phyloP scores from a whole-genome alignment of 1,140 invertebrate species.

The Drosophila miranda region DNA sequence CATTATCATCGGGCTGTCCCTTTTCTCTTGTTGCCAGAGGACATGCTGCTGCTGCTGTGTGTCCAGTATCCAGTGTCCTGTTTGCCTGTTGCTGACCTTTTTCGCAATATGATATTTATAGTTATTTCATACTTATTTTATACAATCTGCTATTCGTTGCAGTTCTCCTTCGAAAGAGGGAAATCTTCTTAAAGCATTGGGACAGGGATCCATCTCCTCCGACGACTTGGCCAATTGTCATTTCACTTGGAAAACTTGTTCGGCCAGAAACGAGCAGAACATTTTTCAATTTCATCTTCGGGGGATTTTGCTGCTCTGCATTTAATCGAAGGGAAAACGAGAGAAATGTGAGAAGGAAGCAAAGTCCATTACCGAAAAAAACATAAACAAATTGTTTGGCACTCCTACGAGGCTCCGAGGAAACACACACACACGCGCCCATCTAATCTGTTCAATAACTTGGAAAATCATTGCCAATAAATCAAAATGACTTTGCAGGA shows the following conservation, averaged over 20 bases:
- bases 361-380: conserved; percentile 39
- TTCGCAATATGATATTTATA: conserved; percentile 77
- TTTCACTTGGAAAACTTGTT: conserved; percentile 72
- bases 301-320: conserved; percentile 50
- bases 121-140: conserved; percentile 78
- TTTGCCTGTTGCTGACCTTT: conserved; percentile 58
- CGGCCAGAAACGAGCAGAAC: conserved; percentile 64
- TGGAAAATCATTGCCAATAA: conserved; percentile 81
- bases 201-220: conserved; percentile 1
- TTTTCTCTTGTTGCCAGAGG: background rate
- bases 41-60: conserved; percentile 7
- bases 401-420: conserved; percentile 22
- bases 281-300: conserved; percentile 68
- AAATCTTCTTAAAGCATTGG: conserved; percentile 71
- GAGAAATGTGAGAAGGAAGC: conserved; percentile 16
- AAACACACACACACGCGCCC: conserved; percentile 63
- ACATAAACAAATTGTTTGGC: conserved; percentile 76
- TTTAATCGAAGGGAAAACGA: conserved; percentile 53
- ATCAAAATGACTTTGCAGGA: conserved; percentile 80
- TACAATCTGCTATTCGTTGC: conserved; percentile 60
- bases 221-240: conserved; percentile 48
- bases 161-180: conserved; percentile 29
- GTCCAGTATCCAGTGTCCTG: conserved; percentile 31
- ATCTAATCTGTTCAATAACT: conserved; percentile 80
- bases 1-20: conserved; percentile 35